Evolutionary conservation across 2,113 vertebrate species (phyloP), one percentile per base, ranked within the genome.

Genomic region (Notothenia coriiceps): DNA sequence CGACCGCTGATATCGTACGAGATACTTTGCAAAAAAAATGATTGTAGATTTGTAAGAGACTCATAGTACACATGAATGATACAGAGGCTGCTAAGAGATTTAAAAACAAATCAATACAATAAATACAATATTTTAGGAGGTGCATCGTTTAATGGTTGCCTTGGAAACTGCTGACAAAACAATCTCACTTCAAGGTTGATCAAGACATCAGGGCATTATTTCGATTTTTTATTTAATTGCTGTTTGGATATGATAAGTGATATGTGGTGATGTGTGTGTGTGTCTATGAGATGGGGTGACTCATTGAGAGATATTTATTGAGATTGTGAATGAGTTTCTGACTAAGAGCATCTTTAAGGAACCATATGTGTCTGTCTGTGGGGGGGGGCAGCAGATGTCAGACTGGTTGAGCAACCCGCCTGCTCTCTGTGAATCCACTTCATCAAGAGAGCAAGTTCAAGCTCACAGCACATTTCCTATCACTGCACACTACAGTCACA

Each of bases 281-380:
- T 56, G 64, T n/a, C 22, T 52, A 25, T 11, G 20, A 64, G 70
- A 14, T 2, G 22, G 44, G 63, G 64, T 90, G 86, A 92, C 76
- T 93, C 92, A 92, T 77, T 78, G 72, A 87, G 77, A 81, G 74
- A 70, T 83, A 82, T 92, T 77, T 69, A 72, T 72, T 85, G 80
- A 87, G 81, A 83, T 86, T 77, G 79, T 91, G 88, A 93, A 92
- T 90, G 88, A 84, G 82, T 63, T 84, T 74, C 66, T 84, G 85
- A 86, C 65, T 77, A 84, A 78, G 64, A 91, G 82, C 68, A 70
- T 77, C 74, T 94, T 83, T 80, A 87, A 92, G 91, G 86, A 91
- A 89, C 82, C 79, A 80, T 83, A 46, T 82, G 80, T 76, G 70
- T 68, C 80, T 74, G 70, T 61, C 22, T 22, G 22, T 22, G 22